Conservation (phyloP, 2,797 vertebrate species). For the Tenualosa thibaudeaui region DNA sequence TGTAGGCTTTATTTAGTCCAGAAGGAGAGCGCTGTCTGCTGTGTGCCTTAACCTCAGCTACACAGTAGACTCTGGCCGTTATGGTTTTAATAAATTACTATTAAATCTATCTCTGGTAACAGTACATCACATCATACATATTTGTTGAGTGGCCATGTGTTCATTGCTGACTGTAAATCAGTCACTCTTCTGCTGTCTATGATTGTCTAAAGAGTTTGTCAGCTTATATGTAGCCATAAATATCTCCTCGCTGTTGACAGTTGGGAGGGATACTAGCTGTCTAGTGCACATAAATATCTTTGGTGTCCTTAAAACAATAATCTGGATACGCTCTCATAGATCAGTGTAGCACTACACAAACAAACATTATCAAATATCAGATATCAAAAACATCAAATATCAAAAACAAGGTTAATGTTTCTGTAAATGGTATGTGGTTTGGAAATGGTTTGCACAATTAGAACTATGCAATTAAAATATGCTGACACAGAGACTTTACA, state of each 20-base stretch:
- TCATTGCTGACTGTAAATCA: not conserved
- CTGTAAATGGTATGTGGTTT: not conserved
- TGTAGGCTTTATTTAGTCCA: not conserved
- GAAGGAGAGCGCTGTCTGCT: not conserved
- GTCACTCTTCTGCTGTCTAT: not conserved
- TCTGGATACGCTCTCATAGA: not conserved
- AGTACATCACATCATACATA: not conserved
- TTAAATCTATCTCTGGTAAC: not conserved
- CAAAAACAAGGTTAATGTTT: not conserved
- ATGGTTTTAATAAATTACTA: not conserved
- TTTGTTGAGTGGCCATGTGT: not conserved
- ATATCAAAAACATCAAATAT: not conserved
- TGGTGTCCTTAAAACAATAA: constrained; percentile 7
- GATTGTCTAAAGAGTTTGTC: not conserved
- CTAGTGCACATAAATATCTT: constrained; percentile 24
- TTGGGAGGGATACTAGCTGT: constrained; percentile 4
- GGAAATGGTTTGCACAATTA: not conserved
- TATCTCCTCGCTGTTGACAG: constrained; percentile 11
- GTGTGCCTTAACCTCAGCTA: not conserved
- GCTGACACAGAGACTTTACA: not conserved
- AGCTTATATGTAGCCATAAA: not conserved
- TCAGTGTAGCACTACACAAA: not conserved
- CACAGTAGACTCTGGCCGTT: not conserved
- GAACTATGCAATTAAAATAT: not conserved
- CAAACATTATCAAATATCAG: too few relatives aligned